phyloP scores from a whole-genome alignment of 1,140 invertebrate genomes.

The Homalodisca vitripennis region DNA sequence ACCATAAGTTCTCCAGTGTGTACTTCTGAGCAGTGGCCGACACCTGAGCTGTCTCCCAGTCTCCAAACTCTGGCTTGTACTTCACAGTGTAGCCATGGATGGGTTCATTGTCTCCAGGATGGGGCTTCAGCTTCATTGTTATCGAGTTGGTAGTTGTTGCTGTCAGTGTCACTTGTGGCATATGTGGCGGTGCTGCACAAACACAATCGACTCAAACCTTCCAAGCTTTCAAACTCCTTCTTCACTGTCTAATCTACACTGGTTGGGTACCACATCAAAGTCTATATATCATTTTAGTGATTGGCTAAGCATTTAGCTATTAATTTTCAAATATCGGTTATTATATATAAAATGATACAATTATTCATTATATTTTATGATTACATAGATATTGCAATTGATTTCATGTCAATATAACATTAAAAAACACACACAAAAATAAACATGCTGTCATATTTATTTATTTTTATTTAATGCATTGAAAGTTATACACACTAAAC shows the following conservation, averaged over 20 bases:
- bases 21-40: conserved; percentile 73
- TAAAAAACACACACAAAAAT: too few species aligned
- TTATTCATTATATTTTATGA: too few species aligned
- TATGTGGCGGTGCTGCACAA: conserved; percentile 74
- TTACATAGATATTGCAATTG: too few species aligned
- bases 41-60: conserved; percentile 85
- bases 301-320: too few species aligned
- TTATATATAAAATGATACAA: too few species aligned
- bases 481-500: too few species aligned
- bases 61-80: conserved; percentile 90
- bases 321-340: too few species aligned
- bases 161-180: conserved; percentile 73
- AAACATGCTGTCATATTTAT: too few species aligned
- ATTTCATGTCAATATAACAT: too few species aligned
- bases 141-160: conserved; percentile 83
- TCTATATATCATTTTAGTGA: too few species aligned
- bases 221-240: neutral
- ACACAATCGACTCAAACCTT: neutral
- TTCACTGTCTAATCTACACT: neutral
- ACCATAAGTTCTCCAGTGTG: conserved; percentile 82
- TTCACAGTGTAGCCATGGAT: conserved; percentile 87
- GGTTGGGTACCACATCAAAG: too few species aligned
- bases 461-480: too few species aligned
- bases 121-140: conserved; percentile 75
- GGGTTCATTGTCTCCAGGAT: conserved; percentile 69